phyloP scores from a whole-genome alignment of 2,797 vertebrate genomes.

The Eulemur albifrons region DNA sequence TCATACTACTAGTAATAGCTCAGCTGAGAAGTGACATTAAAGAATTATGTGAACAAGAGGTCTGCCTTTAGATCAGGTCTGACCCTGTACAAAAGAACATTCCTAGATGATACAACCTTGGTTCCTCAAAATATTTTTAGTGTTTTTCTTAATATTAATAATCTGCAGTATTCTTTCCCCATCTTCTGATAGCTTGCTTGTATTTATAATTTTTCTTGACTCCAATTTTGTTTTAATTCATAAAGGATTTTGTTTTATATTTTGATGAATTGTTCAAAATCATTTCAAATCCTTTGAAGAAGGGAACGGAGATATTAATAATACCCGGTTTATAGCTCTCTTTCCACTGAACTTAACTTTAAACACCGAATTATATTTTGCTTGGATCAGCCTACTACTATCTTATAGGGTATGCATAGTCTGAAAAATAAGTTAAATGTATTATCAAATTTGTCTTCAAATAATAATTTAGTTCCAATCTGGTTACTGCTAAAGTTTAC shows the following conservation, averaged over 20 bases:
- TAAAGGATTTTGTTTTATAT: neutral
- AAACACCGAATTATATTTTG: neutral
- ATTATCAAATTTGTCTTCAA: constrained; percentile 25
- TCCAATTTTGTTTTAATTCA: constrained; percentile 8
- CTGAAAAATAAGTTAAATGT: constrained; percentile 15
- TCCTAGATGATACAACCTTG: neutral
- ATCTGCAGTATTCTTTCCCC: neutral
- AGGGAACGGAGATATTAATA: neutral
- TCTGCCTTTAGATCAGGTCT: neutral
- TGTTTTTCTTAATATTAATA: neutral
- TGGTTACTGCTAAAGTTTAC: neutral
- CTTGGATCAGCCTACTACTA: neutral
- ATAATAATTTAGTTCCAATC: constrained; percentile 12
- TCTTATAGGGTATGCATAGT: neutral
- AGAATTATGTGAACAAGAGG: neutral
- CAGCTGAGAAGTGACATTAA: neutral
- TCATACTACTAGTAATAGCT: neutral
- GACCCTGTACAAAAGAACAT: neutral
- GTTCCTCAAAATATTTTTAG: neutral
- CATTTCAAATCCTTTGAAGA: neutral
- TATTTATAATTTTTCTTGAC: neutral
- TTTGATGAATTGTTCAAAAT: neutral
- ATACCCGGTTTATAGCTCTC: neutral
- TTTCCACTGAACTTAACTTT: neutral
- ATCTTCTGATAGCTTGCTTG: neutral